phyloP scores from a whole-genome alignment of 2,113 vertebrate genomes.

The Apodemus sylvaticus region DNA sequence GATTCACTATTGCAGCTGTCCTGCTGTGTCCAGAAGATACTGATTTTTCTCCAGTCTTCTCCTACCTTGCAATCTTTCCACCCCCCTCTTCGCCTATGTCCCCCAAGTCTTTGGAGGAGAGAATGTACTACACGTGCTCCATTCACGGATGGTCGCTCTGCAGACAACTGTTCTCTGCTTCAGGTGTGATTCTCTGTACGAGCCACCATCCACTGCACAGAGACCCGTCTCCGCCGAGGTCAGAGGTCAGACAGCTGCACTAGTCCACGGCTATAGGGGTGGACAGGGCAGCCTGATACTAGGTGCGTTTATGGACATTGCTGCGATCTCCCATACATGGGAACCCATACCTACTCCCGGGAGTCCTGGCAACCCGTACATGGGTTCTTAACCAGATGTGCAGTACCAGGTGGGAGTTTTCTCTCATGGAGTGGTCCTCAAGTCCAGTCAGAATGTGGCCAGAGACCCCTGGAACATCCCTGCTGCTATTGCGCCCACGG shows the following conservation, averaged over 20 bases:
- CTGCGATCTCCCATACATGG: too few species aligned
- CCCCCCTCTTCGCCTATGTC: neutral
- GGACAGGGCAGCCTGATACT: too few species aligned
- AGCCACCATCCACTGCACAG: neutral
- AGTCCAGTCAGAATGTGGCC: neutral
- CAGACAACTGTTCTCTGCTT: neutral
- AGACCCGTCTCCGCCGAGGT: too few species aligned
- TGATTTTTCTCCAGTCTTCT: neutral
- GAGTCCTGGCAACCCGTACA: too few species aligned
- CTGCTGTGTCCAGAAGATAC: neutral
- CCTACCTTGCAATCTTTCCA: neutral
- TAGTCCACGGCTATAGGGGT: neutral
- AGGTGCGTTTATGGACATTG: too few species aligned
- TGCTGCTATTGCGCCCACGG: neutral
- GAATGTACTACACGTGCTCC: too few species aligned
- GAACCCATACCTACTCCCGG: too few species aligned
- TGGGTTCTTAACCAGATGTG: neutral
- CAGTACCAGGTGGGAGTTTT: neutral
- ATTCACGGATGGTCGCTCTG: neutral
- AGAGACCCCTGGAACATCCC: neutral
- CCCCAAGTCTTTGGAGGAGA: neutral
- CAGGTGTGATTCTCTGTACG: neutral
- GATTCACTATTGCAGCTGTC: neutral
- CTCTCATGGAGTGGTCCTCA: neutral
- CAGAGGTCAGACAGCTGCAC: neutral